Base-by-base conservation (phyloP, 2,797 vertebrate species). In the Semotilus atromaculatus region DNA sequence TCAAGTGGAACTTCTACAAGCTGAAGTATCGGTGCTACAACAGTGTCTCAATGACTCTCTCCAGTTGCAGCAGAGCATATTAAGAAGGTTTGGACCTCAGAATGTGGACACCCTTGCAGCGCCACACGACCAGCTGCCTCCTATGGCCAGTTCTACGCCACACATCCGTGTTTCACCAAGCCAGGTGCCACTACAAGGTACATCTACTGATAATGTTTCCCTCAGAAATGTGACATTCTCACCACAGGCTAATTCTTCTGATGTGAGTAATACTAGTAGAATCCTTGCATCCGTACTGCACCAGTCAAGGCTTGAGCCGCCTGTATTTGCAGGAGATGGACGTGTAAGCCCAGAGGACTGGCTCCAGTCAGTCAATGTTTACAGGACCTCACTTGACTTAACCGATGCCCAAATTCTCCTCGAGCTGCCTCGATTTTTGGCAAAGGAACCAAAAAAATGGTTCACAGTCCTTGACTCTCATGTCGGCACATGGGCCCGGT, bases 201-300 rank as follows among this genome's bases (percentile, higher is more conserved):
- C 1, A 2, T 13, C 38, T 16, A 34, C 38, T 23, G 4, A 26
- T 66, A 8, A 58, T 76, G 36, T 3, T 34, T 45, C 38, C 16
- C 16, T 2, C 6, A 34, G 36, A 48, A 43, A 62, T 8, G 6
- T 23, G 38, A 48, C 77, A 7, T n/a, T n/a, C n/a, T 64, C 40
- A 48, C 58, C 55, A 64, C 58, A 64, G 2, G 4, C 36, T 2
- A 79, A 45, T 31, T 29, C n/a, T 64, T 26, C 36, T 26, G 75
- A 62, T 62, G 55, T 62, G 36, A 43, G 23, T 26, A 62, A 62
- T 62, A 78, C 38, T 21, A 79, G 38, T 16, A 64, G 58, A 79
- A 64, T 79, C 14, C 76, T 79, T 29, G 38, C 38, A 21, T 79
- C 76, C 29, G 38, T 64, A 45, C n/a, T 79, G 18, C 31, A 77